A percentile compares a stretch with the other conserved stretches of the same genome.
Conservation (phyloP, 2,888 invertebrate species). For the Hirtodrosophila histrioides region DNA sequence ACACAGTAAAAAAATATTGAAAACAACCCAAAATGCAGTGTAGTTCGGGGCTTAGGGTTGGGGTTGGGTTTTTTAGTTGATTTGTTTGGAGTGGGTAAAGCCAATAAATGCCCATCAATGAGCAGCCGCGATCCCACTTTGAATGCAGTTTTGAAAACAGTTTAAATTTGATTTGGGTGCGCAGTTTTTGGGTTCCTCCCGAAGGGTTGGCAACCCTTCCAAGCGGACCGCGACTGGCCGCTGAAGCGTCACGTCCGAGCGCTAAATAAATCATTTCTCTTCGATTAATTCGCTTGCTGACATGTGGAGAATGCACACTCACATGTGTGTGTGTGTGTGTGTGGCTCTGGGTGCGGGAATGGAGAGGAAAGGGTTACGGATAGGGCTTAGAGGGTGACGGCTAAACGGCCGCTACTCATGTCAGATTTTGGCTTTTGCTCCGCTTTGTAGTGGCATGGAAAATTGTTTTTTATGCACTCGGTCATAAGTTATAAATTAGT, state of each 20-base stretch:
- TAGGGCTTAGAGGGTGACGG: constrained; percentile 55
- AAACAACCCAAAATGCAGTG: constrained; percentile 53
- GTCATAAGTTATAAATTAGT: constrained; percentile 82
- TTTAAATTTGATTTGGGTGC: constrained; percentile 80
- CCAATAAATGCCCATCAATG: constrained; percentile 79
- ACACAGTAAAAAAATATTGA: constrained; percentile 48
- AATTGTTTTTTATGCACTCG: constrained; percentile 82
- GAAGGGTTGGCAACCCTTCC: constrained; percentile 64
- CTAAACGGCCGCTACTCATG: constrained; percentile 77
- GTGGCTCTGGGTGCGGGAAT: constrained; percentile 3
- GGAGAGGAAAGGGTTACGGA: constrained; percentile 45
- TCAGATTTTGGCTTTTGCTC: constrained; percentile 82
- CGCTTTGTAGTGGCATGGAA: constrained; percentile 84
- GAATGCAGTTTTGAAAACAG: constrained; percentile 80
- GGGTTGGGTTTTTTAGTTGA: constrained; percentile 12
- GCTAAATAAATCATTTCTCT: constrained; percentile 85
- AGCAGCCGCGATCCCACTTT: constrained; percentile 48
- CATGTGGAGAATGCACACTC: constrained; percentile 77
- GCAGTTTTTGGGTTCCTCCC: constrained; percentile 16
- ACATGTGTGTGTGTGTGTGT: constrained; percentile 35
- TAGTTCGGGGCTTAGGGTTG: constrained; percentile 17
- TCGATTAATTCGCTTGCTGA: constrained; percentile 85
- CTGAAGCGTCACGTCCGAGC: constrained; percentile 72
- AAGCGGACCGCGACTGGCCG: constrained; percentile 53
- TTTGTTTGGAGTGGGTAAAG: constrained; percentile 43